Base-by-base conservation (phyloP, 2,113 vertebrate species). In the Haemorhous mexicanus region DNA sequence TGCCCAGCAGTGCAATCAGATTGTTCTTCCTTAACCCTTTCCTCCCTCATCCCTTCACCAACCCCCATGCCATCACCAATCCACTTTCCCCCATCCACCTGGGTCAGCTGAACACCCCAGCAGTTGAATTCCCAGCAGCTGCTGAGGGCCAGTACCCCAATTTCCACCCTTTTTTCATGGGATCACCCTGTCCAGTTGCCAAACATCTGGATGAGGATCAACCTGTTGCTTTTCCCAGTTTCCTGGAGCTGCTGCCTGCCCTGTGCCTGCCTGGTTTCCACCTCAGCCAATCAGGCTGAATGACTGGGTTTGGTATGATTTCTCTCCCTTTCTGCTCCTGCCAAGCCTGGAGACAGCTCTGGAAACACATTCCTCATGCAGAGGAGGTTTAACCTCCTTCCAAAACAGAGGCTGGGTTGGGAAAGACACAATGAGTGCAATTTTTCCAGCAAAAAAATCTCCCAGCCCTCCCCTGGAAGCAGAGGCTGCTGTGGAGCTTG, bases 31-130 rank as follows among this genome's bases (percentile, higher is more conserved):
- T 80, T 69, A 86, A 58, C 41, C 1, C 78, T 33, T 76, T 21
- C 64, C 85, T 44, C 66, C 75, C 92, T 62, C 82, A 46, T 6
- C 55, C 70, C 49, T 44, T 33, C 64, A 35, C 35, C 66, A 41
- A 10, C 33, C 28, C 69, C 30, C 33, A 2, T 5, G 2, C 37
- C 37, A 62, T 3, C 3, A 28, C 20, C 35, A 5, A 7, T 4
- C 53, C 19, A n/a, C 8, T 4, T 1, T 1, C 12, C 18, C 21
- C 11, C 4, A 32, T 1, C 76, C 52, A 13, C n/a, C 30, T 17
- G 8, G 9, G 50, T 3, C 35, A 39, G 7, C 30, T 62, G 6
- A 68, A 61, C 30, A 76, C 20, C 66, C 18, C 70, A 41, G 43
- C 24, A 43, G 27, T 1, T 46, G 21, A 72, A 47, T 19, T 53